Conservation (phyloP, 2,113 vertebrate species). For the Chloebia gouldiae region DNA sequence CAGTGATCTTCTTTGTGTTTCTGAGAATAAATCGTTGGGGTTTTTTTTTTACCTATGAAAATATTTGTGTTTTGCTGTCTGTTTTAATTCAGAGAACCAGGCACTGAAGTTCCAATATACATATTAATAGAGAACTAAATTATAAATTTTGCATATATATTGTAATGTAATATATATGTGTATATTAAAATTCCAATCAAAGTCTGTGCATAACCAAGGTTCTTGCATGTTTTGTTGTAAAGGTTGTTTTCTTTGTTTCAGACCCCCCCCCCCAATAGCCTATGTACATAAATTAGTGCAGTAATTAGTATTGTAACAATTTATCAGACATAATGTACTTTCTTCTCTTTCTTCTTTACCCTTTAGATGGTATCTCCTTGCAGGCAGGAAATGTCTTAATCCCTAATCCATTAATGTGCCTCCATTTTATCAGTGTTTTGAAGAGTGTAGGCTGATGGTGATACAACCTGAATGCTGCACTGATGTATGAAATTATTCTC, state of each 20-base stretch:
- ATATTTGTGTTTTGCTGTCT: background rate
- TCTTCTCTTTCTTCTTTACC: background rate
- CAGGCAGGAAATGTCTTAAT: background rate
- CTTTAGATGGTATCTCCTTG: background rate
- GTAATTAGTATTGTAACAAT: background rate
- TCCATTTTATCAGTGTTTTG: background rate
- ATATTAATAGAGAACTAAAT: background rate
- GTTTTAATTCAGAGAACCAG: background rate
- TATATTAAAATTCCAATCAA: background rate
- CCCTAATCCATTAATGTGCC: background rate
- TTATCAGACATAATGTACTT: background rate
- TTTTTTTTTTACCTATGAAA: background rate
- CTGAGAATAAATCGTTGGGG: background rate
- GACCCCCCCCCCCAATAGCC: background rate
- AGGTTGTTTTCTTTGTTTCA: background rate
- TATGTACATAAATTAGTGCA: background rate
- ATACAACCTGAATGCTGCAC: accelerated
- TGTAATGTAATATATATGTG: no score
- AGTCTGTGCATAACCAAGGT: background rate
- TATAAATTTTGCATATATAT: background rate
- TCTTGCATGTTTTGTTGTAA: background rate
- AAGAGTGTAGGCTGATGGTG: background rate
- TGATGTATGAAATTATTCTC: background rate
- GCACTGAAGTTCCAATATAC: background rate
- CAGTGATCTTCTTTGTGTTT: background rate